phyloP scores from a whole-genome alignment of 2,888 invertebrate genomes.

The Labia minor region DNA sequence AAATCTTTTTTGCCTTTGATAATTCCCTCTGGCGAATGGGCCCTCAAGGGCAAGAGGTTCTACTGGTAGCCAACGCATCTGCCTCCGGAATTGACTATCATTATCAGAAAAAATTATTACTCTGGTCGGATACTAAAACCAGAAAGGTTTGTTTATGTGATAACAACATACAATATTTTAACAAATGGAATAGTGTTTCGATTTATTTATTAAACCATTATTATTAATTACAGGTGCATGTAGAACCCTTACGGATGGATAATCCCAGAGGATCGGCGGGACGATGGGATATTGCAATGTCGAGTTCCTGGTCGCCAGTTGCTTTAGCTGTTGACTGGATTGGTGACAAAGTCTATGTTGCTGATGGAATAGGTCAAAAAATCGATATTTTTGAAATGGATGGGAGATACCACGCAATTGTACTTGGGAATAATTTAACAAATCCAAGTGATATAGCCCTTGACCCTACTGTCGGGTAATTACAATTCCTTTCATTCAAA shows the following conservation, averaged over 20 bases:
- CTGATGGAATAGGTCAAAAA: constrained; percentile 84
- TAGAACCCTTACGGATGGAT: constrained; percentile 42
- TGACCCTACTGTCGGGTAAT: constrained; percentile 75
- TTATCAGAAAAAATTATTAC: constrained; percentile 61
- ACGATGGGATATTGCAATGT: constrained; percentile 53
- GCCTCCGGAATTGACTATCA: constrained; percentile 82
- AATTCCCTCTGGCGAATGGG: constrained; percentile 60
- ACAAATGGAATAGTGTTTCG: too few species aligned
- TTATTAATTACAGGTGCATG: constrained; percentile 44
- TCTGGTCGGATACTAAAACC: constrained; percentile 84
- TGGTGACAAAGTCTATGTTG: constrained; percentile 89
- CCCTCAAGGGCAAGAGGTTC: constrained; percentile 45
- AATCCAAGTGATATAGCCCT: constrained; percentile 84
- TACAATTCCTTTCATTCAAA: constrained; percentile 25
- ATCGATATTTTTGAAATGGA: constrained; percentile 87
- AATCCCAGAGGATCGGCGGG: background rate
- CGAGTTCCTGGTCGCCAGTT: constrained; percentile 81
- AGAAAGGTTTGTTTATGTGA: constrained; percentile 57
- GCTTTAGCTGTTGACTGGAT: constrained; percentile 95
- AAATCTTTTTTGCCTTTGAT: constrained; percentile 58
- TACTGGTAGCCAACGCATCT: constrained; percentile 65
- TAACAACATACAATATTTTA: background rate
- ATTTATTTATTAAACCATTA: background rate
- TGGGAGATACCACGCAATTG: constrained; percentile 79
- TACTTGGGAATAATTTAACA: constrained; percentile 81